These are phyloP conservation scores for Vimba vimba DNA, from an alignment of 2,113 vertebrate species.

Conservation along the genomic window DNA sequence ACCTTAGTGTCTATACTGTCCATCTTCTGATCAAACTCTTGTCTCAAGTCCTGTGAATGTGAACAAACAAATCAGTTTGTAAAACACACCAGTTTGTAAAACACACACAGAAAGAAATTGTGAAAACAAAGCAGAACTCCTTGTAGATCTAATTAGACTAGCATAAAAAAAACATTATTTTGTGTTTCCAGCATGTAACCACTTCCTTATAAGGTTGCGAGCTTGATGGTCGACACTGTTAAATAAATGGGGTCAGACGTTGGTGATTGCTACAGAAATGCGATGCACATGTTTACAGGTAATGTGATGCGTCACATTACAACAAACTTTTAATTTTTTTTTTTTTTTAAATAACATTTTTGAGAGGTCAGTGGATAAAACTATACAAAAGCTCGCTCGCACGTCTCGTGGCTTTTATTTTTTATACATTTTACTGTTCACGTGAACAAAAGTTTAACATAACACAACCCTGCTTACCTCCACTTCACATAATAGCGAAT, in stretches of 20 bases:
- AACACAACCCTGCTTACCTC: not conserved
- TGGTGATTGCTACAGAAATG: not conserved
- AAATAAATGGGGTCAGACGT: not conserved
- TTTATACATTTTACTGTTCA: not conserved
- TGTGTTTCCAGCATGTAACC: not conserved
- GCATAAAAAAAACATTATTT: not conserved
- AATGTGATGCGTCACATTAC: constrained; percentile 4
- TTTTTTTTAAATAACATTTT: not conserved
- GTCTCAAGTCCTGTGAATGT: constrained; percentile 6
- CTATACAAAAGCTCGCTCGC: not conserved
- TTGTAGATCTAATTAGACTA: not conserved
- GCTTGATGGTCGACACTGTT: not conserved
- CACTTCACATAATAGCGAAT: not conserved
- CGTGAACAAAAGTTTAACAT: not conserved
- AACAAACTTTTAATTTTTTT: not conserved
- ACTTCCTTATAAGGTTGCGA: constrained; percentile 7
- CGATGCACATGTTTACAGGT: constrained; percentile 33
- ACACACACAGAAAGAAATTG: not conserved
- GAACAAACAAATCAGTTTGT: not conserved
- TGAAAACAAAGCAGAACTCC: not conserved
- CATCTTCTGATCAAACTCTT: constrained; percentile 52
- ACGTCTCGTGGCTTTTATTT: not conserved
- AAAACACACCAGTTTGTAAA: not conserved
- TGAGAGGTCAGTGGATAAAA: not conserved
- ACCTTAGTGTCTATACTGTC: constrained; percentile 57